Conservation (phyloP, 2,797 vertebrate species). For the Spizella passerina region DNA sequence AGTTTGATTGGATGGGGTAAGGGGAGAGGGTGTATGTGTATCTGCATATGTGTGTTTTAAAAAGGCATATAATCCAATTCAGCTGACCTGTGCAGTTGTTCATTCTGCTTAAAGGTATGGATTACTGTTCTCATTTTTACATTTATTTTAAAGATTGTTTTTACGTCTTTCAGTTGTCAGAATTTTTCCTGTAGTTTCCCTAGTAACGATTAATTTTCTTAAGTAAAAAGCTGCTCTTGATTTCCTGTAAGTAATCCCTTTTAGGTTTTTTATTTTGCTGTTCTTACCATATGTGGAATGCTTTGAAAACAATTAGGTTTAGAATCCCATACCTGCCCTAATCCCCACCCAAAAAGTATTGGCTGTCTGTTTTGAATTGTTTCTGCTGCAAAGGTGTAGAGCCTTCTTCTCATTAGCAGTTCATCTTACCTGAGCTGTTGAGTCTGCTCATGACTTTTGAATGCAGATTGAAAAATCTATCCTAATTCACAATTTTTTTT, state of each 20-base stretch:
- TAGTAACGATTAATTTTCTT: background rate
- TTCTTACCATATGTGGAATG: background rate
- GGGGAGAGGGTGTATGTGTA: background rate
- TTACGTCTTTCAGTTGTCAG: background rate
- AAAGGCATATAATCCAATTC: background rate
- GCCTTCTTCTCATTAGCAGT: background rate
- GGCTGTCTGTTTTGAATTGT: background rate
- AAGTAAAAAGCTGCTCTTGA: background rate
- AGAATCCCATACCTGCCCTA: background rate
- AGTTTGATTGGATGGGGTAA: background rate
- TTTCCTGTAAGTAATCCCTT: background rate
- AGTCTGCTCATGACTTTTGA: background rate
- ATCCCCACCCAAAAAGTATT: background rate
- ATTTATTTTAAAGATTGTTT: background rate
- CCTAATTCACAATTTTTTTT: background rate
- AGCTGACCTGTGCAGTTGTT: background rate
- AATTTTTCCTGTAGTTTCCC: background rate
- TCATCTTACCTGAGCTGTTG: background rate
- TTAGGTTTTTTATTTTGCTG: background rate
- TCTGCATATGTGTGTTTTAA: fast-evolving
- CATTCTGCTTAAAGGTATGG: background rate
- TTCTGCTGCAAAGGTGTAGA: background rate
- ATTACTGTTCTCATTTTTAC: background rate
- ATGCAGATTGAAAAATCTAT: background rate
- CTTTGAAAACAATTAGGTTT: background rate